Percentiles rank a stretch among this genome's conserved stretches.
phyloP scores from a whole-genome alignment of 1,140 invertebrate genomes.

The Sitobion miscanthi region DNA sequence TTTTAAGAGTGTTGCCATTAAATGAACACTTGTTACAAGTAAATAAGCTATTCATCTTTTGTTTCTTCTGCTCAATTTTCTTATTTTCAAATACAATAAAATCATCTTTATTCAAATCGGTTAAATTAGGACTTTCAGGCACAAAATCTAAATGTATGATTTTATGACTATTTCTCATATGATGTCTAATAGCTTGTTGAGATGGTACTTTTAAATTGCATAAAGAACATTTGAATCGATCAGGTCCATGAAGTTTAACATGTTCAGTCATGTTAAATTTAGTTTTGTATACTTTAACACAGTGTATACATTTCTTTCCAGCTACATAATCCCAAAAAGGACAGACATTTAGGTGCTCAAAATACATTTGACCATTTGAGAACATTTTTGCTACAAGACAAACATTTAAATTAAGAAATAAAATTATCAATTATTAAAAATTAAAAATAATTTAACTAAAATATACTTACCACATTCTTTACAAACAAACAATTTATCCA shows the following conservation, averaged over 20 bases:
- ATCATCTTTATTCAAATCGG: neutral
- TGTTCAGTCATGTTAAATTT: neutral
- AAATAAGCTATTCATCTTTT: neutral
- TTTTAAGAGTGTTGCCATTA: neutral
- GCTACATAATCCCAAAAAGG: neutral
- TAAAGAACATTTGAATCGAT: constrained; percentile 31
- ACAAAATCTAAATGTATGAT: neutral
- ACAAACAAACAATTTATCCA: constrained; percentile 31
- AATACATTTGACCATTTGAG: neutral
- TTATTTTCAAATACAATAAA: neutral
- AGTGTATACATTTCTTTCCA: neutral
- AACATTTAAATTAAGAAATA: neutral
- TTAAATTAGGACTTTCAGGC: neutral
- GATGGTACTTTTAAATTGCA: neutral
- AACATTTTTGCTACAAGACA: neutral
- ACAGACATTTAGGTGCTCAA: neutral
- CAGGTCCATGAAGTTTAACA: constrained; percentile 27
- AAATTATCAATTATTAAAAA: neutral
- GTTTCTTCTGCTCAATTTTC: neutral
- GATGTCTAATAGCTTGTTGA: neutral
- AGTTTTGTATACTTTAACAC: constrained; percentile 35
- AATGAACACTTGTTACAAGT: constrained; percentile 18
- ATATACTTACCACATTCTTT: constrained; percentile 40
- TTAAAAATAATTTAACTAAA: neutral
- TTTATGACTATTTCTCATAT: neutral